Evolutionary conservation across 2,888 invertebrate species (phyloP).

Genomic region (Diarsia mendica): DNA sequence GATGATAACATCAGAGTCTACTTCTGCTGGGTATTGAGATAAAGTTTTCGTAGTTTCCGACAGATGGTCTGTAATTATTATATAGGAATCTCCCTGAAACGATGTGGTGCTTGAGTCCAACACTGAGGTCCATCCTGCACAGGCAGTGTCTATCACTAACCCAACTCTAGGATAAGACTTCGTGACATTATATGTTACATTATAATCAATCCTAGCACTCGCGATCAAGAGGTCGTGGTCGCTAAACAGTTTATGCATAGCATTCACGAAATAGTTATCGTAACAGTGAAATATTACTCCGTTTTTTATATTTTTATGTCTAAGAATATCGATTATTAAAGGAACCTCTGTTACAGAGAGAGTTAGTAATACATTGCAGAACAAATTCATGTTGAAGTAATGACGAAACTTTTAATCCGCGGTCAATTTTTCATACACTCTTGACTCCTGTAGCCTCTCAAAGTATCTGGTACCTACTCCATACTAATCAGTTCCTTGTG

Average conservation of each 20-base stretch:
- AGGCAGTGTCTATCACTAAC: constrained; percentile 76
- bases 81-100: constrained; percentile 80
- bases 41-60: constrained; percentile 71
- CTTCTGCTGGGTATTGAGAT: constrained; percentile 79
- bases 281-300: constrained; percentile 76
- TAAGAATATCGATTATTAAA: constrained; percentile 76
- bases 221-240: constrained; percentile 68
- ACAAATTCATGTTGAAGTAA: constrained; percentile 55
- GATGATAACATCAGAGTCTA: constrained; percentile 86
- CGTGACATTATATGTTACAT: constrained; percentile 51
- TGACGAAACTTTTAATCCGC: neutral
- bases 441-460: neutral
- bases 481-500: neutral
- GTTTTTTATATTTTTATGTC: constrained; percentile 76
- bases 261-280: constrained; percentile 57
- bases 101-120: constrained; percentile 60
- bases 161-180: constrained; percentile 71
- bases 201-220: constrained; percentile 45
- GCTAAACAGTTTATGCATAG: constrained; percentile 72
- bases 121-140: constrained; percentile 74
- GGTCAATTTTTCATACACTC: neutral
- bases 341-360: constrained; percentile 63
- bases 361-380: constrained; percentile 52
- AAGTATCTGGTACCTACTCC: neutral
- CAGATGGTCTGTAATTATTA: constrained; percentile 77